These are phyloP conservation scores for Peromyscus californicus DNA, from an alignment of 2,113 vertebrate species.

Conservation along the genomic window DNA sequence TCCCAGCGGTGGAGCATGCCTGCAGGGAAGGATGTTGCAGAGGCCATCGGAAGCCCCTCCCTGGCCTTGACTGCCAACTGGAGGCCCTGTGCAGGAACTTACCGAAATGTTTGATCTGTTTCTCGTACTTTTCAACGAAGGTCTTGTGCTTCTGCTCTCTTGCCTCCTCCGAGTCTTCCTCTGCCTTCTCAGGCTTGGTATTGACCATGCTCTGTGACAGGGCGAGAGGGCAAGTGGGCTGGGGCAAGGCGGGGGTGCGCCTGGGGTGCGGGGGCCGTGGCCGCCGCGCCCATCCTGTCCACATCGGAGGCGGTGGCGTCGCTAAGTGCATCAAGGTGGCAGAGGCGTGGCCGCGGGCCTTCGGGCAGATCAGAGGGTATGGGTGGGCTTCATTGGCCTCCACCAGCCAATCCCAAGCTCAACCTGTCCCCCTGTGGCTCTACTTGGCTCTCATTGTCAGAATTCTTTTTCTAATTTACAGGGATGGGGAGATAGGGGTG, in stretches of 20 bases:
- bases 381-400: neutral
- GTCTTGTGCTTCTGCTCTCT: conserved; percentile 95
- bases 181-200: conserved; percentile 86
- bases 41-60: neutral
- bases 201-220: conserved; percentile 92
- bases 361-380: conserved; percentile 72
- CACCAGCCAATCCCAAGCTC: neutral
- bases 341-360: conserved; percentile 66
- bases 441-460: neutral
- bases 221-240: conserved; percentile 58
- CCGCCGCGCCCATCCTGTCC: conserved; percentile 74
- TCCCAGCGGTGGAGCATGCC: conserved; percentile 97
- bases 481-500: neutral
- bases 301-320: conserved; percentile 17
- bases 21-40: conserved; percentile 61
- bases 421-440: neutral
- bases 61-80: neutral
- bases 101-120: conserved; percentile 95
- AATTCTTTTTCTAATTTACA: neutral
- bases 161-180: conserved; percentile 93
- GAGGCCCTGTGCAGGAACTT: conserved; percentile 43
- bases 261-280: conserved; percentile 32
- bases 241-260: neutral
- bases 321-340: conserved; percentile 62
- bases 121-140: conserved; percentile 92